Evolutionary conservation across 2,113 vertebrate species (phyloP).

Genomic region (sheep (Ovis aries)): DNA sequence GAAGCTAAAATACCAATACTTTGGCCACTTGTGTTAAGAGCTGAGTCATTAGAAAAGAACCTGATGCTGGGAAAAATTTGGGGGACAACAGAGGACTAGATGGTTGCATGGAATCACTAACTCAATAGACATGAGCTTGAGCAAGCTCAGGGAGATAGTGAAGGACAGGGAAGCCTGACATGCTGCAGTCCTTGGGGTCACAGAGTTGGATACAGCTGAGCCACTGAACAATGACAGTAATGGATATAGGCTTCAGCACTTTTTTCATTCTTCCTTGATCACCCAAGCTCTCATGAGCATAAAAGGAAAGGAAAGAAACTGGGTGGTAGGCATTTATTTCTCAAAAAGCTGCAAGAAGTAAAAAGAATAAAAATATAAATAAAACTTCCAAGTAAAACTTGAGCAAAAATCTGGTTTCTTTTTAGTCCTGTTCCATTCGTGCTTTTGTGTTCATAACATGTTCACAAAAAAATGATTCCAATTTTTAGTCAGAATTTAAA

Average conservation of each 20-base stretch:
- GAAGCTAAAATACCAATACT: background rate
- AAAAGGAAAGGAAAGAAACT: background rate
- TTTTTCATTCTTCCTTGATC: background rate
- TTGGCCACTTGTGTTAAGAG: background rate
- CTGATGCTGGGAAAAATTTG: background rate
- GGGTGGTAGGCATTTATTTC: conserved; percentile 28
- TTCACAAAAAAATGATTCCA: background rate
- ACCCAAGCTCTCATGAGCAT: background rate
- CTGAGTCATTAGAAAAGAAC: background rate
- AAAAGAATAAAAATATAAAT: background rate
- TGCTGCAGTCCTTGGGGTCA: background rate
- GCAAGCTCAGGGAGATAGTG: background rate
- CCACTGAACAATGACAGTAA: background rate
- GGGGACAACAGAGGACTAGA: accelerated
- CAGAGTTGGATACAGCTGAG: background rate
- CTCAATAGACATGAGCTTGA: background rate
- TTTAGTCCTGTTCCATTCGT: conserved; percentile 12
- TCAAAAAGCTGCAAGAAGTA: background rate
- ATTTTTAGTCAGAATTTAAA: conserved; percentile 43
- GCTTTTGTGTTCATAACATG: conserved; percentile 18
- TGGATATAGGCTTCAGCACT: background rate
- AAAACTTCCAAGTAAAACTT: background rate
- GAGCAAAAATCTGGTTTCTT: background rate
- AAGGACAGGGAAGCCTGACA: background rate
- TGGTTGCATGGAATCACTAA: background rate